These are phyloP conservation scores for Sitta europaea DNA, from an alignment of 2,113 vertebrate genomes.

Conservation along the genomic window DNA sequence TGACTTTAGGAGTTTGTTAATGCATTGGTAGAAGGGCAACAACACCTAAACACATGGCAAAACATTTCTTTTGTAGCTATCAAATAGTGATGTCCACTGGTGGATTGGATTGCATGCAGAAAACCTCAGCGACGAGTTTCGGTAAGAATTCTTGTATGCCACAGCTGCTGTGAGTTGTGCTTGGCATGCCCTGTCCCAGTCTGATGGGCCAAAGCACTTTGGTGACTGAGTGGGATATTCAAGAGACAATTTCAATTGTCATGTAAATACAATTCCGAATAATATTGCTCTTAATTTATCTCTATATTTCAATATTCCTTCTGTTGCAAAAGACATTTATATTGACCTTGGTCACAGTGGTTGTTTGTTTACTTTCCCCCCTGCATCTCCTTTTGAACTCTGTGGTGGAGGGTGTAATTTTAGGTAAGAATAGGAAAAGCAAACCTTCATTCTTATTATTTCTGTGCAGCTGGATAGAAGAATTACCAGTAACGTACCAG, in stretches of 20 bases:
- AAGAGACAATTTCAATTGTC: neutral
- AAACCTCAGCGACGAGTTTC: slow-evolving; percentile 64
- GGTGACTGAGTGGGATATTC: neutral
- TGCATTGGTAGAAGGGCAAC: neutral
- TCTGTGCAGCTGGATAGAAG: slow-evolving; percentile 84
- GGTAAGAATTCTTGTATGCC: slow-evolving; percentile 62
- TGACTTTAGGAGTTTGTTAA: neutral
- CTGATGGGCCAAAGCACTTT: neutral
- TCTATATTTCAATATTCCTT: neutral
- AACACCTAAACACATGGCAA: neutral
- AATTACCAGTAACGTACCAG: slow-evolving; percentile 77
- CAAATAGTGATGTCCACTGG: slow-evolving; percentile 77
- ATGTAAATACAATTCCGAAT: neutral
- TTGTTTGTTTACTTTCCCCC: neutral
- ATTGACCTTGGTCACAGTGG: neutral
- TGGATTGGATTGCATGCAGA: slow-evolving; percentile 85
- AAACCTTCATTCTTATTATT: slow-evolving; percentile 6
- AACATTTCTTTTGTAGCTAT: slow-evolving; percentile 65
- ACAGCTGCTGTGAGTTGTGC: slow-evolving; percentile 5
- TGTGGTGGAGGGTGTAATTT: neutral
- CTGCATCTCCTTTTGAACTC: neutral
- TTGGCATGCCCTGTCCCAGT: neutral
- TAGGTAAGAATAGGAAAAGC: neutral
- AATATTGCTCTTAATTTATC: neutral
- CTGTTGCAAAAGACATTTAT: neutral